Base-by-base conservation (phyloP, 2,888 invertebrate genomes). In the Spilarctia lutea region DNA sequence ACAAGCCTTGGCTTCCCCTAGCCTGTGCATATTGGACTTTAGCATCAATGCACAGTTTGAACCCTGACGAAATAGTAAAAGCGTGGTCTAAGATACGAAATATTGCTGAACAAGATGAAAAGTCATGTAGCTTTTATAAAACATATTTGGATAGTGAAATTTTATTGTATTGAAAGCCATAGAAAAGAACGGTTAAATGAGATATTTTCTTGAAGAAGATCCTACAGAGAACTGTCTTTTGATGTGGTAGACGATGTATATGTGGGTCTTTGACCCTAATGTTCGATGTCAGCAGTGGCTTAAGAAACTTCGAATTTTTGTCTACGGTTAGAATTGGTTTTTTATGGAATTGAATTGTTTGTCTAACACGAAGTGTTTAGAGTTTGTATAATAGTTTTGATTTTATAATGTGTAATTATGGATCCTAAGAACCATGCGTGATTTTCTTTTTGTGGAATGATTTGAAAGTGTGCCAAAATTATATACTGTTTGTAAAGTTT, bases 61-160 rank as follows among this genome's bases (percentile, higher is more conserved):
- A 42, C 16, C 67, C 72, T 30, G 60, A 68, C 11, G 68, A 73
- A 60, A 68, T 73, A 45, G 24, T 60, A 20, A 33, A 11, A 39
- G 68, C 30, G n/a, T 73, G 72, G 72, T n/a, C 67, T 6, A 73
- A 68, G n/a, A 68, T 73, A 13, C 13, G 45, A 45, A 60, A 13
- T 4, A 73, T 73, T 8, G 65, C 72, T 66, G 39, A 48, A 65
- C 65, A 68, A 68, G 63, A 71, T 60, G 27, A 71, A 7, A 35
- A 52, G 63, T 33, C 68, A 3, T 74, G 70, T 69, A 33, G 35
- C 35, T 74, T 65, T 39, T 72, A 27, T 56, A 52, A 71, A 65
- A 35, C 52, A 20, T 75, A 73, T 30, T 74, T 68, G 45, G 79
- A 72, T 65, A 72, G 81, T 78, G 74, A 80, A 78, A 77, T 71